A percentile compares a stretch with the other conserved stretches of the same genome.
These are phyloP conservation scores for Aethes cnicana DNA, from an alignment of 2,888 invertebrate genomes.

Conservation along the genomic window DNA sequence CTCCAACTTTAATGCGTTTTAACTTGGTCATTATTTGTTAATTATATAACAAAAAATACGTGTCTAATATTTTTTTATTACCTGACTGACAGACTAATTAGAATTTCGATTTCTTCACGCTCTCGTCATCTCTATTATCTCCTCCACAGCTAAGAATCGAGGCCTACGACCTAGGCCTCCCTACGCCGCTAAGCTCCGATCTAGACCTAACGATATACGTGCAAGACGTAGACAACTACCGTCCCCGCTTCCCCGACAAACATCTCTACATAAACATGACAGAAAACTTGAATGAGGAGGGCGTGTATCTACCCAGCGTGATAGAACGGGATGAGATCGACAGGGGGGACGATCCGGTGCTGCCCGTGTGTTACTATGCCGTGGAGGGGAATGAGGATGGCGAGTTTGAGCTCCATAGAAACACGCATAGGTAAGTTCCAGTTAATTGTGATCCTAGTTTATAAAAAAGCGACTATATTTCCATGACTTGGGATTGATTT, in stretches of 20 bases:
- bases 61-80: too few relatives aligned
- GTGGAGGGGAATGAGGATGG: conserved; percentile 91
- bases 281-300: conserved; percentile 83
- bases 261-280: conserved; percentile 88
- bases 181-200: conserved; percentile 93
- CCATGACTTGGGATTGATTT: too few relatives aligned
- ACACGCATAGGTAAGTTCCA: conserved; percentile 85
- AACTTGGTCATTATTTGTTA: too few relatives aligned
- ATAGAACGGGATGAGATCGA: conserved; percentile 93
- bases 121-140: background rate
- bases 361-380: conserved; percentile 96
- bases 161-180: conserved; percentile 93
- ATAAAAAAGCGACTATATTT: too few relatives aligned
- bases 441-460: conserved; percentile 5
- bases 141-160: conserved; percentile 89
- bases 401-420: conserved; percentile 87
- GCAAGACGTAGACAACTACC: conserved; percentile 93
- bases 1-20: too few relatives aligned
- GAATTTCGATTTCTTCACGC: too few relatives aligned
- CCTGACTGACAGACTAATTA: too few relatives aligned
- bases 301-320: conserved; percentile 88
- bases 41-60: too few relatives aligned
- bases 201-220: conserved; percentile 94
- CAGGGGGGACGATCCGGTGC: conserved; percentile 89
- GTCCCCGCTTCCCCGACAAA: conserved; percentile 91